Percentiles rank a stretch among this genome's conserved stretches.
Evolutionary conservation across 2,797 vertebrate genomes (phyloP).

Genomic region (Dryobates pubescens): DNA sequence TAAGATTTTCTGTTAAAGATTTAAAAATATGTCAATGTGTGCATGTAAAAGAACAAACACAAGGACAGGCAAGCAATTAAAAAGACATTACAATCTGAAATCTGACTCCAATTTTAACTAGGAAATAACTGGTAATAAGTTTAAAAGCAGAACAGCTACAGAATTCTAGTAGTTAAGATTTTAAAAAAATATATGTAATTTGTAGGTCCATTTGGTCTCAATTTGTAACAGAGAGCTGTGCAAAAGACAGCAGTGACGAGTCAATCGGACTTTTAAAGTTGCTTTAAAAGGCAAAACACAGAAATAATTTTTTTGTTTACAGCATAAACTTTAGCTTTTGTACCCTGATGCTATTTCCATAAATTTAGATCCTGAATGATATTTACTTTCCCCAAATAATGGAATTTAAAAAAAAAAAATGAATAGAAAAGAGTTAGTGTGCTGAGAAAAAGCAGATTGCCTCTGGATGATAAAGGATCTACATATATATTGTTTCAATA

Average conservation of each 20-base stretch:
- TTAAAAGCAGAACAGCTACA: neutral
- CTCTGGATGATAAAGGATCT: conserved; percentile 38
- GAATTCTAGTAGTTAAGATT: neutral
- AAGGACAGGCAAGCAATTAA: neutral
- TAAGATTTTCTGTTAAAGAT: neutral
- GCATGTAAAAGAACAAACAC: neutral
- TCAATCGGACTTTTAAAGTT: neutral
- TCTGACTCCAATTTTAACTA: neutral
- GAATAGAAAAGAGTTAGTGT: neutral
- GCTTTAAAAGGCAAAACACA: neutral
- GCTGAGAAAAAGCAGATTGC: conserved; percentile 43
- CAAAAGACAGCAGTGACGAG: neutral
- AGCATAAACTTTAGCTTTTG: neutral
- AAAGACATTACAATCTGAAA: neutral
- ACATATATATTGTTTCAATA: conserved; percentile 21
- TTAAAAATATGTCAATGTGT: fast-evolving
- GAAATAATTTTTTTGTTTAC: neutral
- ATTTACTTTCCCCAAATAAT: neutral
- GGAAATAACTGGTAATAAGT: neutral
- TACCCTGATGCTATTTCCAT: neutral
- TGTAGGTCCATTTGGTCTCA: conserved; percentile 28
- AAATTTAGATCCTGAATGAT: neutral
- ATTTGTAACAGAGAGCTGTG: conserved; percentile 18
- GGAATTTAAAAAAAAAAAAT: neutral
- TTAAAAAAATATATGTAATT: neutral